Percentiles rank a stretch among this genome's conserved stretches.
Conservation (phyloP, 2,113 vertebrate species). For the Conger conger region DNA sequence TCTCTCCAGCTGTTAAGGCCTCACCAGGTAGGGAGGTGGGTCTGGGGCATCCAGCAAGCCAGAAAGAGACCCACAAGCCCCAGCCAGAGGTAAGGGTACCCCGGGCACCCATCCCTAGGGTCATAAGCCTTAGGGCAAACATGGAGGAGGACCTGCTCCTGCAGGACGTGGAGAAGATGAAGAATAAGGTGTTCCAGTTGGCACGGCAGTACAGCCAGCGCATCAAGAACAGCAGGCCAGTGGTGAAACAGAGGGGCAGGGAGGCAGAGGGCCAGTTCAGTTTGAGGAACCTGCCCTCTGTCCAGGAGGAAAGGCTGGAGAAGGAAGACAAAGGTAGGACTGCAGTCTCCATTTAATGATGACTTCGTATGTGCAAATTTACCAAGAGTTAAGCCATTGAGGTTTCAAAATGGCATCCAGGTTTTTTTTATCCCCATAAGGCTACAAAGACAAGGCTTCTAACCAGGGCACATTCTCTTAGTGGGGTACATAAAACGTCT, state of each 20-base stretch:
- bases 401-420: not conserved
- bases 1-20: conserved; percentile 44
- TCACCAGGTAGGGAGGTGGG: conserved; percentile 37
- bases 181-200: conserved; percentile 89
- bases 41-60: conserved; percentile 36
- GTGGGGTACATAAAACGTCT: not conserved
- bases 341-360: not conserved
- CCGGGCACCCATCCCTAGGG: conserved; percentile 59
- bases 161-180: conserved; percentile 74
- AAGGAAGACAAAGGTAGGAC: conserved; percentile 24
- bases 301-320: conserved; percentile 60
- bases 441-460: not conserved
- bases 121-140: conserved; percentile 61
- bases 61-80: conserved; percentile 34
- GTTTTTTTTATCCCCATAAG: not conserved
- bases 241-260: conserved; percentile 47
- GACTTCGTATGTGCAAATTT: not conserved
- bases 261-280: conserved; percentile 41
- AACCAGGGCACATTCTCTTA: not conserved
- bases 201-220: conserved; percentile 94
- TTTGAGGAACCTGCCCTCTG: conserved; percentile 45
- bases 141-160: conserved; percentile 71
- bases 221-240: conserved; percentile 76
- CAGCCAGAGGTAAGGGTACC: conserved; percentile 43
- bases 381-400: not conserved